Evolutionary conservation across 2,113 vertebrate genomes (phyloP), one percentile per base, ranked within the genome.

Genomic region (Aspiorhynchus laticeps): DNA sequence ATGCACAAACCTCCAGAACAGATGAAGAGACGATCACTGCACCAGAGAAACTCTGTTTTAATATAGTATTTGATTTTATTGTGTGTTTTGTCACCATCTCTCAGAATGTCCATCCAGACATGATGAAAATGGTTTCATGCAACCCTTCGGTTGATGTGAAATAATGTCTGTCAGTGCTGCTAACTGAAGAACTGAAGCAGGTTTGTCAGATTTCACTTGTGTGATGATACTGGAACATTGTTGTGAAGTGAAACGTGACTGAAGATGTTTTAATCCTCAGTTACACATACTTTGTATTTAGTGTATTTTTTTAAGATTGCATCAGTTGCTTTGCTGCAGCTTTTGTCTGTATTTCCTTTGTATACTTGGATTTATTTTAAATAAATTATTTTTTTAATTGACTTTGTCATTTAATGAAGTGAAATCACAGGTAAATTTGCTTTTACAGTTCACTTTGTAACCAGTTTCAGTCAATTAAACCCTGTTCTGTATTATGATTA

Each of bases 91-190:
- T 17, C 33, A 26, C 7, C 3, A 41, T 80, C 24, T 15, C 78
- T 61, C 53, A 80, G 21, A 38, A 80, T 59, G 51, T 79, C 33
- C 78, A 0, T 36, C 76, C 76, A 79, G 48, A 79, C 76, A 80
- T 61, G 53, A 80, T 61, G 53, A 3, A 41, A 38, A n/a, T 31
- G 53, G 21, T 61, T 2, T 61, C 12, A 80, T 80, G 77, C 11
- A 36, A 17, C 10, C 33, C 53, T 26, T 63, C 33, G 7, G 31
- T 61, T 26, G 36, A n/a, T 59, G 3, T 59, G 21, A 36, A 33
- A 0, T 1, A 0, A 3, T 56, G 41, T 76, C 28, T 36, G 24
- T 17, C 19, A 6, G 3, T 67, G 65, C 28, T 15, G 7, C 65
- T 67, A 0, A 8, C 9, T 69, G 8, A 56, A 24, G 21, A 36